Evolutionary conservation across 2,797 vertebrate genomes (phyloP), one percentile per base, ranked within the genome.

Genomic region (Taeniopygia guttata): DNA sequence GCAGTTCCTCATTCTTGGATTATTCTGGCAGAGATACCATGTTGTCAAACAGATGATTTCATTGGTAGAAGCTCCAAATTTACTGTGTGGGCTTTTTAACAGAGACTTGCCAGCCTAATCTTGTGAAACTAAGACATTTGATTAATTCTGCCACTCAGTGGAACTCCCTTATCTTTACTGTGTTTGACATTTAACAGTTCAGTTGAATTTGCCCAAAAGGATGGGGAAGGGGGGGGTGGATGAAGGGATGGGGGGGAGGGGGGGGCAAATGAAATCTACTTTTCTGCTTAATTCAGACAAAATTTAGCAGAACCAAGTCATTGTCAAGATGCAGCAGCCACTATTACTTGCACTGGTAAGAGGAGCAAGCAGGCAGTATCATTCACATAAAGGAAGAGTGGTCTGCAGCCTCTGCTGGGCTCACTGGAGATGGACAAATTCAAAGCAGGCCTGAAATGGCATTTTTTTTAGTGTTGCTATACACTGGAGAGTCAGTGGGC

Each of bases 161-260:
- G 14, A 40, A 86, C 81, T 89, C 55, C 30, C 68, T 91, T 84
- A 58, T 94, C 80, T 58, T 95, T 85, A 67, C 76, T 13, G 8
- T 48, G 52, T 95, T 90, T 96, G 89, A 94, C 85, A 96, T 81
- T 84, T 94, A 94, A 76, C 52, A 68, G 38, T 92, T 96, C 81
- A 25, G 74, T 52, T 83, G 87, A 93, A 92, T 95, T 95, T 92
- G 36, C 48, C 73, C 52, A 76, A 58, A 90, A 72, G 38, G 7
- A 66, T 20, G 9, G 25, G 30, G 15, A 22, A 38, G 19, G 2
- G 2, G 4, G 26, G 30, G 25, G 36, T 38, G 36, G 49, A 34
- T 36, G 12, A 77, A 30, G 27, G 6, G 9, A 2, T 7, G 2
- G 3, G 12, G 26, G 12, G 5, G 8, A 1, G 43, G 62, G 19